Evolutionary conservation across 1,140 invertebrate species (phyloP), one percentile per base, ranked within the genome.

Genomic region (Drosophila navojoa): DNA sequence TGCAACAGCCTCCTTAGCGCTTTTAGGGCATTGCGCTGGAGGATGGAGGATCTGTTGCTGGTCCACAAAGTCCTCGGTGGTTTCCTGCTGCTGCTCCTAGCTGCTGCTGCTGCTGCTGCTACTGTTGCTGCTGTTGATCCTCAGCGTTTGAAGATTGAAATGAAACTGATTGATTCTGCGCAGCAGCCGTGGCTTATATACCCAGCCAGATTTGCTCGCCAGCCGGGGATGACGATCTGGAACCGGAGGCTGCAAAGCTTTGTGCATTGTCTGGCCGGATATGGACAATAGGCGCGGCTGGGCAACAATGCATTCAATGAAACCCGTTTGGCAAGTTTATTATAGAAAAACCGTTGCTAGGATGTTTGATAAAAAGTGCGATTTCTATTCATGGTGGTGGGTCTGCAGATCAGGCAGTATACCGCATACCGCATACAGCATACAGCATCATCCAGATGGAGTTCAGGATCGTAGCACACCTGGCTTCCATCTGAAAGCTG

Each of bases 91-190:
- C 80, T 77, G 57, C 58, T 70, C 50, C 61, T 53, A 63, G 68
- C 54, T 82, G 67, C 77, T 77, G 58, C 60, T 79, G 61, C 55
- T 69, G 44, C 57, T 53, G 76, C 68, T 81, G 25, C 76, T 77
- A 52, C 60, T 78, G 57, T 45, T 69, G 44, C 57, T 53, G 76
- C 66, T 80, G 81, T 44, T 84, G 90, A 91, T 90, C 86, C 78
- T 90, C 63, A 86, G 69, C 61, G 77, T 72, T 76, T 87, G 82
- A 80, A 78, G 76, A 85, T 90, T 91, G 90, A 91, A 91, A 91
- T 91, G 90, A 91, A 91, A 91, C 90, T 91, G 90, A 91, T 90
- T 90, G 86, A 89, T 81, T 90, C 87, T 90, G 72, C 90, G 90
- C 86, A 91, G 80, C 75, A 86, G 76, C 60, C 72, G 58, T 49